These are phyloP conservation scores for Drosophila villosipedis DNA, from an alignment of 2,888 invertebrate species.

Conservation along the genomic window DNA sequence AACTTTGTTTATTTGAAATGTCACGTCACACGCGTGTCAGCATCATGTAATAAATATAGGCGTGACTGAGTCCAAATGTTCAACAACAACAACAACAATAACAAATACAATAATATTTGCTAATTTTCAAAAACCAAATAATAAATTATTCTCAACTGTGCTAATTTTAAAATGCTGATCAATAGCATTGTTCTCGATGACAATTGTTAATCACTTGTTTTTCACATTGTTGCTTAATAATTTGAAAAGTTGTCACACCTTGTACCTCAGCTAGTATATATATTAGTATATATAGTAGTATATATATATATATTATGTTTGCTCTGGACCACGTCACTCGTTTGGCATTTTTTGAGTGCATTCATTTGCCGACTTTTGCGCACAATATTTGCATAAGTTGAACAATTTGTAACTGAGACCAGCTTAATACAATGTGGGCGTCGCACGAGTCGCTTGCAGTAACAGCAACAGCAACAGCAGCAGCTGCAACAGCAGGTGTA, in stretches of 20 bases:
- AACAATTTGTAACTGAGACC: constrained; percentile 41
- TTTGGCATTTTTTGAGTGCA: constrained; percentile 51
- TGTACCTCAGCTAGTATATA: constrained; percentile 5
- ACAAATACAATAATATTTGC: constrained; percentile 28
- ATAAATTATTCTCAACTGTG: constrained; percentile 59
- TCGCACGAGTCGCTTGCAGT: constrained; percentile 22
- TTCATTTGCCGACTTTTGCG: constrained; percentile 19
- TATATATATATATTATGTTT: constrained; percentile 3
- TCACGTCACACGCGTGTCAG: constrained; percentile 41
- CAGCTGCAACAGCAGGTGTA: constrained; percentile 45
- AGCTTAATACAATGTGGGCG: constrained; percentile 40
- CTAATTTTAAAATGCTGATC: constrained; percentile 73
- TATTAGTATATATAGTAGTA: background rate
- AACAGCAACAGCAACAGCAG: constrained; percentile 24
- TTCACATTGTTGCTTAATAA: constrained; percentile 5
- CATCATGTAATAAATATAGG: constrained; percentile 47
- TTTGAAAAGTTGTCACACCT: constrained; percentile 62
- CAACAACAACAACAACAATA: constrained; percentile 23
- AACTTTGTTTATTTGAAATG: constrained; percentile 23
- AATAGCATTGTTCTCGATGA: constrained; percentile 20
- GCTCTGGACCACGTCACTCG: constrained; percentile 42
- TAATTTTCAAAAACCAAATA: constrained; percentile 42
- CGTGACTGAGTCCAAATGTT: constrained; percentile 46
- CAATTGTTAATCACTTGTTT: constrained; percentile 15
- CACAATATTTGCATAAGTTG: constrained; percentile 42